Percentiles rank a stretch among this genome's conserved stretches.
Evolutionary conservation across 64 coral and sea anemone genomes (phyloP).

Genomic region (Montipora foliosa): DNA sequence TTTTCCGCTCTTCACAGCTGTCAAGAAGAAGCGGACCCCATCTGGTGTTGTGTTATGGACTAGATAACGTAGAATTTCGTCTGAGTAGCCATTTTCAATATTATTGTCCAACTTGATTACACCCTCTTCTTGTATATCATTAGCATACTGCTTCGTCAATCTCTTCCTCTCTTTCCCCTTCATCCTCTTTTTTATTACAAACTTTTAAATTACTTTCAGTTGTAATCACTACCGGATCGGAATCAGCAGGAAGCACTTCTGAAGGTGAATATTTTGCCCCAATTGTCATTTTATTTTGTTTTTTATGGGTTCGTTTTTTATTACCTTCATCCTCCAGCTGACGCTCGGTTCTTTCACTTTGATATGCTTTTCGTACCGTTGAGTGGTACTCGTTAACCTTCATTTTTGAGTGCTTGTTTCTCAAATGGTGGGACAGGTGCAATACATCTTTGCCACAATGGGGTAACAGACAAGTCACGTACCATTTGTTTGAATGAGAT

Average conservation of each 20-base stretch:
- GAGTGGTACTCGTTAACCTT: background rate
- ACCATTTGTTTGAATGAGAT: background rate
- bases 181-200: background rate
- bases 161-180: background rate
- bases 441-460: slow-evolving; percentile 13
- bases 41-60: too few relatives aligned
- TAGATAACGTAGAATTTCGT: too few relatives aligned
- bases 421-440: slow-evolving; percentile 22
- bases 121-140: background rate
- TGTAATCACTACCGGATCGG: background rate
- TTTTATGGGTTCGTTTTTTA: too few relatives aligned
- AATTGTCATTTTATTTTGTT: too few relatives aligned
- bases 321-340: too few relatives aligned
- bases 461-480: slow-evolving; percentile 2
- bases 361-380: too few relatives aligned
- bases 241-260: background rate
- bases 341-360: too few relatives aligned
- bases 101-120: background rate
- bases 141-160: background rate
- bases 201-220: background rate
- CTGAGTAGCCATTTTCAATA: too few relatives aligned
- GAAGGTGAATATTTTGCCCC: background rate
- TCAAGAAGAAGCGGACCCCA: too few relatives aligned
- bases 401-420: slow-evolving; percentile 3
- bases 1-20: too few relatives aligned